Evolutionary conservation across 1,140 invertebrate genomes (phyloP).

Genomic region (Drosophila nasuta): DNA sequence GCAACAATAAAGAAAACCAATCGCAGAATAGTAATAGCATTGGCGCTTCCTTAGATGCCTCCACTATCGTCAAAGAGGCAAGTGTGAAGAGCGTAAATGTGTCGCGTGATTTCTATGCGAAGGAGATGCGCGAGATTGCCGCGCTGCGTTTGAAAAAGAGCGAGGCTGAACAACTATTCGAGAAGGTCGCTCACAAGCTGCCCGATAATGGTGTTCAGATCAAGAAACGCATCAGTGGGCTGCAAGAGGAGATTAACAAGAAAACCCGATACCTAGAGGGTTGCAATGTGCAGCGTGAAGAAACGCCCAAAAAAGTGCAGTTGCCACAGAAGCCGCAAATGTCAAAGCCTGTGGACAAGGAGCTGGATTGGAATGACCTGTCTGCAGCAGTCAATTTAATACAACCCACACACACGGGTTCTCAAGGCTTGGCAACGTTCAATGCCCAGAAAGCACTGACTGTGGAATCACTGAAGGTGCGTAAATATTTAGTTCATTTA

Average conservation of each 20-base stretch:
- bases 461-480: slow-evolving; percentile 72
- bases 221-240: slow-evolving; percentile 52
- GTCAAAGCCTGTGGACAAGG: not conserved
- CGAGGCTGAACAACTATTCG: slow-evolving; percentile 59
- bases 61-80: not conserved
- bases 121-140: slow-evolving; percentile 56
- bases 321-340: not conserved
- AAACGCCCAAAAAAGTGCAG: slow-evolving; percentile 7
- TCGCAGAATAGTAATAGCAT: slow-evolving; percentile 17
- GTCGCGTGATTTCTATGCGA: slow-evolving; percentile 42
- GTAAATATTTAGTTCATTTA: slow-evolving; percentile 33
- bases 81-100: slow-evolving; percentile 40
- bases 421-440: slow-evolving; percentile 73
- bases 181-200: slow-evolving; percentile 61
- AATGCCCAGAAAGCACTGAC: slow-evolving; percentile 72
- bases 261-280: slow-evolving; percentile 27
- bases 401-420: slow-evolving; percentile 67
- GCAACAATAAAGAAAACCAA: slow-evolving; percentile 38
- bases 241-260: slow-evolving; percentile 46
- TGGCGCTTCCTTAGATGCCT: not conserved
- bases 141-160: slow-evolving; percentile 50
- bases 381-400: slow-evolving; percentile 71
- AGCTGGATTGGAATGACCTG: slow-evolving; percentile 45
- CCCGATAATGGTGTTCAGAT: slow-evolving; percentile 73
- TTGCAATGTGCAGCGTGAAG: slow-evolving; percentile 45